A percentile compares a stretch with the other conserved stretches of the same genome.
phyloP scores from a whole-genome alignment of 2,888 invertebrate genomes.

The Noctuana brunneofusca region DNA sequence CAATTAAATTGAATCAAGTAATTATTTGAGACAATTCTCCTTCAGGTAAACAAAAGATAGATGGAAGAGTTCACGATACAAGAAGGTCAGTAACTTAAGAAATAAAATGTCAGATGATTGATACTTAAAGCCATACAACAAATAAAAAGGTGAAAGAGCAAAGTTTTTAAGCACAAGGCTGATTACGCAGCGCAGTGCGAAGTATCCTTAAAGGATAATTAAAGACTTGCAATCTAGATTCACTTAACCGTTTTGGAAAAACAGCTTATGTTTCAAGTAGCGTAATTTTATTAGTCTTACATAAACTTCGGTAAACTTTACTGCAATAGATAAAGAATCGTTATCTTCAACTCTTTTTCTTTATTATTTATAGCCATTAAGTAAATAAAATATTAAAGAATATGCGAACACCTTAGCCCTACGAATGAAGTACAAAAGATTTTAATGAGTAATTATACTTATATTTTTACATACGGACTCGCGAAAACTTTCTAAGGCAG shows the following conservation, averaged over 20 bases:
- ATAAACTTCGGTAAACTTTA: not conserved
- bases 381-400: not conserved
- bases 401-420: not conserved
- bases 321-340: not conserved
- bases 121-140: constrained; percentile 15
- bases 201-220: constrained; percentile 23
- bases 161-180: constrained; percentile 29
- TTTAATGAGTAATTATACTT: not conserved
- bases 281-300: not conserved
- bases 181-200: constrained; percentile 6
- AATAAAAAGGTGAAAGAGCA: constrained; percentile 17
- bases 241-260: not conserved
- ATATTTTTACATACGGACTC: not conserved
- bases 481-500: constrained; percentile 14
- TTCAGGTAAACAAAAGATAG: not conserved
- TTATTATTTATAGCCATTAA: not conserved
- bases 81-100: not conserved
- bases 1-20: too few species aligned
- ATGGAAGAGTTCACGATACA: not conserved
- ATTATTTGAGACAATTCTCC: too few species aligned
- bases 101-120: constrained; percentile 3
- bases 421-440: not conserved
- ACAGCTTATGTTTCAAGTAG: not conserved
- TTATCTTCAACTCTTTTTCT: too few species aligned
- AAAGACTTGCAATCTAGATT: not conserved